phyloP scores from a whole-genome alignment of 2,113 vertebrate genomes.

The Proterorhinus semilunaris region DNA sequence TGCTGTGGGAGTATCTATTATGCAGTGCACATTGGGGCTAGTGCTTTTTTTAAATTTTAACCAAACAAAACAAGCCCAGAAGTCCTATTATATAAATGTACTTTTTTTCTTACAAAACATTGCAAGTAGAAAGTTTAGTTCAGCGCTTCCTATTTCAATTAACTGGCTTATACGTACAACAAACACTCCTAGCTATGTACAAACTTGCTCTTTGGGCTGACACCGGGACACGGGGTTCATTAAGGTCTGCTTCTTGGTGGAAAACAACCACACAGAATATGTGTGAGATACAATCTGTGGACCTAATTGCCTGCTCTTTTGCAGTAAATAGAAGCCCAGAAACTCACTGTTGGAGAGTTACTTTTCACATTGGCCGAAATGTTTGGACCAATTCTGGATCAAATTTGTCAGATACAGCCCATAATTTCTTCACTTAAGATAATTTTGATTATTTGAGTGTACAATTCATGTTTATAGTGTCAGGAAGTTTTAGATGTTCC shows the following conservation, averaged over 20 bases:
- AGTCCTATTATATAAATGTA: background rate
- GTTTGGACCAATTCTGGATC: background rate
- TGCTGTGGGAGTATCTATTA: background rate
- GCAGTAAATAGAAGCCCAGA: background rate
- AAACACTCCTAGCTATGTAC: background rate
- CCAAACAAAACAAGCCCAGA: background rate
- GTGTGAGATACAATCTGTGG: background rate
- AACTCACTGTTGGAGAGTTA: background rate
- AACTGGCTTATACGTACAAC: background rate
- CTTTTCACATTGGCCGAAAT: background rate
- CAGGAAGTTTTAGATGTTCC: too few species aligned
- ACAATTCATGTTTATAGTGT: too few species aligned
- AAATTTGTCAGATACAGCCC: background rate
- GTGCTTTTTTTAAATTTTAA: background rate
- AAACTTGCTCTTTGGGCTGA: background rate
- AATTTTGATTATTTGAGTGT: too few species aligned
- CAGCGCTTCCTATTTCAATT: background rate
- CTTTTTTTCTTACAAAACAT: background rate
- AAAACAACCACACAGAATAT: background rate
- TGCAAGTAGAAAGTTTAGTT: background rate
- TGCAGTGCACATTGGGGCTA: background rate
- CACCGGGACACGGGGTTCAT: conserved; percentile 1
- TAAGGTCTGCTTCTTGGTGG: background rate
- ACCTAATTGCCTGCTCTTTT: background rate
- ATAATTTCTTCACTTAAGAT: background rate